Base-by-base conservation (phyloP, 1,140 invertebrate species). In the Maniola jurtina region DNA sequence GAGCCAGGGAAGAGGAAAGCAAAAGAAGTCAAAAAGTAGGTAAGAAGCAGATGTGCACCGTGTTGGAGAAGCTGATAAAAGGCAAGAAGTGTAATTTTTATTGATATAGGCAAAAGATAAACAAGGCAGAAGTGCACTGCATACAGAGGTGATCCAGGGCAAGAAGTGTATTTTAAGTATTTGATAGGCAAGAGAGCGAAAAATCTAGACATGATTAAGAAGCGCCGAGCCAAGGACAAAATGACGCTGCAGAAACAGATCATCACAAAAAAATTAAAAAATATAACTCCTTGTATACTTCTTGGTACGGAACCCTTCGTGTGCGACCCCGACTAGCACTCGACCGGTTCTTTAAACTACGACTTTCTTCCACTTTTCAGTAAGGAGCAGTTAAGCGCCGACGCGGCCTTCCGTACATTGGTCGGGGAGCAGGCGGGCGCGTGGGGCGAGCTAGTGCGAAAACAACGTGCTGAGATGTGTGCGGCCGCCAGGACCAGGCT, bases 11-110 rank as follows among this genome's bases (percentile, higher is more conserved):
- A 98, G 79, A 99, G 25, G 99, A 83, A 98, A 99, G 75, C 95
- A 97, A 84, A 99, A 99, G 83, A 98, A 99, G 93, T 95, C 66
- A 99, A 99, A 85, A 98, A 99, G 90, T 95, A 97, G 81, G 92
- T 96, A 70, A 99, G 88, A 99, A 99, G 86, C 94, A 95, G 33
- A 98, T 99, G 83, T 98, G 98, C 90, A 92, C 94, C 14, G 95
- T 97, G 33, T 25, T 25, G 4, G 25, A 25, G 25, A 25, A 25
- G 25, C 25, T 25, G 25, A 25, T 25, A 1, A 25, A 25, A 25
- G 25, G 25, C 25, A 25, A 25, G 25, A 25, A 25, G 25, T 25
- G 25, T 25, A 25, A 25, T 25, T 25, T 25, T n/a, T n/a, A n/a
- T n/a, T n/a, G n/a, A 99, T 92, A 94, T 97, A n/a, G 94, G 96